Evolutionary conservation across 2,888 invertebrate species (phyloP), one percentile per base, ranked within the genome.

Genomic region (Prenolepis imparis): DNA sequence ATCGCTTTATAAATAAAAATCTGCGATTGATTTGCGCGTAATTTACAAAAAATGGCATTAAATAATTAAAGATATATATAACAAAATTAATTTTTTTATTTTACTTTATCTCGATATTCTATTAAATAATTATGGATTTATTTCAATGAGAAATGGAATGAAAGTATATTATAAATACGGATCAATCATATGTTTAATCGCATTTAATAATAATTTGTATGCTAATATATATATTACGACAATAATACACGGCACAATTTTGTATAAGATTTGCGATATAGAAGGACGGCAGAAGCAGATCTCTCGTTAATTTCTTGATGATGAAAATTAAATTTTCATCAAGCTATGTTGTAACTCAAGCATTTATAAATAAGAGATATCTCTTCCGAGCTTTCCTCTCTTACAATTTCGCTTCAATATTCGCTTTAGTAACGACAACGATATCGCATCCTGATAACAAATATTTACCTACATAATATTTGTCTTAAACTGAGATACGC

Each of bases 281-380:
- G 84, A 86, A 89, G 89, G 88, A 88, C 86, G 88, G 89, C 70
- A 88, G 86, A 86, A 85, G 84, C 84, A 84, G 86, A 86, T 86
- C 83, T 86, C 83, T 84, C 74, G 72, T 84, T 88, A 82, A 86
- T 86, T 82, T 74, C 63, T 83, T 52, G 75, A 84, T 73, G 67
- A 74, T 63, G 74, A 67, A 72, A 63, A 78, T 85, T 63, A 64
- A 86, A 87, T 83, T 82, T 44, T 73, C 83, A 63, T 39, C 64
- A 81, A 82, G 67, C 32, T 48, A 28, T 48, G 72, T 66, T 78
- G 66, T 59, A 80, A 80, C 59, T 70, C 18, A 70, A 24, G 44
- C 48, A 68, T 44, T 80, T 80, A 24, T 70, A 80, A 80, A 70
- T 59, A 44, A 80, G 44, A 80, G 59, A 70, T 32, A 28, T 78